Evolutionary conservation across 2,113 vertebrate genomes (phyloP).

Genomic region (Phylloscopus whistleri): DNA sequence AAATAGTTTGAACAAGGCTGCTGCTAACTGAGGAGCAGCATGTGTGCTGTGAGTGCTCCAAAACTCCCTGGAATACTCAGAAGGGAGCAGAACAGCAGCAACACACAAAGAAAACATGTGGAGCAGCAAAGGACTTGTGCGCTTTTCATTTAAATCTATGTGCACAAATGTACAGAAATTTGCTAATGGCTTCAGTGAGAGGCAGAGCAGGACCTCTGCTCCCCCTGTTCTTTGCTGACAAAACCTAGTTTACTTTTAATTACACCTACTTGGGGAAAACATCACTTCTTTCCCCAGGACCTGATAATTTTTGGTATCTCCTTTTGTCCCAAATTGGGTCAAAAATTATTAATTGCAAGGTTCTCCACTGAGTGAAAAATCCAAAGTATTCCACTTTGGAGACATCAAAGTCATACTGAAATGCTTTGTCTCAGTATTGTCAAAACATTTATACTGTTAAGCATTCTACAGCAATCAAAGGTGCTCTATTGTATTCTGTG

Average conservation of each 20-base stretch:
- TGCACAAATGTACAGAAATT: not conserved
- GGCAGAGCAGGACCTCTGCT: not conserved
- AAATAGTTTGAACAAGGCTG: not conserved
- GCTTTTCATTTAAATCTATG: not conserved
- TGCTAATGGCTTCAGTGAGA: not conserved
- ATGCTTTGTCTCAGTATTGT: conserved; percentile 7
- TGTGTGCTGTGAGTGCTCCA: not conserved
- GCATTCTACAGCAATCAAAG: not conserved
- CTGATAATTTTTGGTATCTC: not conserved
- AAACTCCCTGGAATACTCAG: not conserved
- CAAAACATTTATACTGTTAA: conserved; percentile 21
- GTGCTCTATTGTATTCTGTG: not conserved
- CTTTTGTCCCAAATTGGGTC: not conserved
- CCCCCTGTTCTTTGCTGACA: not conserved
- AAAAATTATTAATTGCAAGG: not conserved
- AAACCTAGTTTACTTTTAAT: not conserved
- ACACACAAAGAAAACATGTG: not conserved
- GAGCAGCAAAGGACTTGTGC: not conserved
- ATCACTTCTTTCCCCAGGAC: not conserved
- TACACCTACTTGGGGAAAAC: not conserved
- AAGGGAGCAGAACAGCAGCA: not conserved
- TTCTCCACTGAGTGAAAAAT: not conserved
- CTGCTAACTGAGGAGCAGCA: not conserved
- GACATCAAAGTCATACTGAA: not conserved
- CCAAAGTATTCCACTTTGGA: not conserved